Percentiles rank a stretch among this genome's conserved stretches.
These are phyloP conservation scores for Poecilus cupreus DNA, from an alignment of 2,888 invertebrate species.

Conservation along the genomic window DNA sequence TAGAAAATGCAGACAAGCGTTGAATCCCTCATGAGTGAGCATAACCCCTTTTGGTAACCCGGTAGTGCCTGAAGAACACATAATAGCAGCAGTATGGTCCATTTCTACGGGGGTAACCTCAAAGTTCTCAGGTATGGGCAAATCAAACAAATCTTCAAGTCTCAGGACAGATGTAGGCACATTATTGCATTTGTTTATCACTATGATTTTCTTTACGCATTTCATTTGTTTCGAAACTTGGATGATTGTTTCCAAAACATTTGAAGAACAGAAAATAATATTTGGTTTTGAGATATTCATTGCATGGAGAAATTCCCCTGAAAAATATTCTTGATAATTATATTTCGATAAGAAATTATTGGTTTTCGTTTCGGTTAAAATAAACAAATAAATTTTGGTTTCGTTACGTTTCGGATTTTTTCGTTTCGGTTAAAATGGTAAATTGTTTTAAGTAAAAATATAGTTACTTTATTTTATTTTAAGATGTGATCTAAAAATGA, in stretches of 20 bases:
- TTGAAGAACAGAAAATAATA: constrained; percentile 78
- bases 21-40: constrained; percentile 81
- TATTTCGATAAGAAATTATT: no score
- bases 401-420: no score
- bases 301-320: constrained; percentile 80
- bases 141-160: constrained; percentile 61
- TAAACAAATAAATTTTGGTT: no score
- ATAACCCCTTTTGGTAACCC: constrained; percentile 87
- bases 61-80: constrained; percentile 88
- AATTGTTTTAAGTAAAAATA: no score
- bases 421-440: no score
- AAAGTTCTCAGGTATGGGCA: constrained; percentile 66
- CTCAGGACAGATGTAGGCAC: constrained; percentile 70
- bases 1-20: constrained; percentile 65
- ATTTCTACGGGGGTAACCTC: constrained; percentile 73
- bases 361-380: no score
- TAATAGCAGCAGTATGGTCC: constrained; percentile 78
- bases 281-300: constrained; percentile 80
- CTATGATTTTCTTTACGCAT: constrained; percentile 75
- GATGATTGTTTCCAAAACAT: constrained; percentile 74
- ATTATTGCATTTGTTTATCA: constrained; percentile 75
- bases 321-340: constrained; percentile 60
- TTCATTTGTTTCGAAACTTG: constrained; percentile 74
- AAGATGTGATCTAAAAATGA: no score
- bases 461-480: no score